Evolutionary conservation across 2,113 vertebrate species (phyloP), one percentile per base, ranked within the genome.

Genomic region (Choloepus hoffmanni): DNA sequence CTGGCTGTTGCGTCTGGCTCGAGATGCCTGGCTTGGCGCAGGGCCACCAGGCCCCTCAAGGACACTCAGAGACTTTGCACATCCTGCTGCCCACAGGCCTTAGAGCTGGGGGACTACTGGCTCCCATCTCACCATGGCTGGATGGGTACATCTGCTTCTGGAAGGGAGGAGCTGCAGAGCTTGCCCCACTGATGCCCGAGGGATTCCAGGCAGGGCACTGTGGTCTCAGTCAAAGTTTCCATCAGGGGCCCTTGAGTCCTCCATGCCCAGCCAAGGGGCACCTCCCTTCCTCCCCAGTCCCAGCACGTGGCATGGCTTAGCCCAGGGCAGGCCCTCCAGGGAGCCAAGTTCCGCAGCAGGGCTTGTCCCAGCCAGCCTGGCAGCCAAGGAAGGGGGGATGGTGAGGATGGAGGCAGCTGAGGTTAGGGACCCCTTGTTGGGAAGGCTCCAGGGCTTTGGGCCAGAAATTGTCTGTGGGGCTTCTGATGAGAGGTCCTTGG

Each of bases 161-260:
- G 67, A 86, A 94, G 86, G 91, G 78, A 78, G 91, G 74, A 89
- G 33, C 91, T 21, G 45, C 67, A 65, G 74, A 10, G 67, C 83
- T 82, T 65, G 85, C 33, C 60, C 68, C 48, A 3, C 89, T 74
- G 63, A 13, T 26, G 70, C 96, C 94, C 30, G 1, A 0, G 43
- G 92, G 95, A 97, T 87, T 60, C 77, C 79, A 68, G 97, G 86
- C 95, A 96, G 88, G 65, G 45, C 91, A 18, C 82, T 45, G 93
- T 62, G 36, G 84, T 78, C 78, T 24, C 26, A 79, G 79, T 97
- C 95, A 97, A 30, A 98, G 89, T 98, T 98, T 98, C 97, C 97
- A 96, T 55, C n/a, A 4, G 26, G 79, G 87, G 92, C 96, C 76
- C 79, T 79, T 40, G 96, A 94, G 96, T 94, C 89, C 78, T 96